These are phyloP conservation scores for Danaus plexippus DNA, from an alignment of 1,140 invertebrate genomes.

Conservation along the genomic window DNA sequence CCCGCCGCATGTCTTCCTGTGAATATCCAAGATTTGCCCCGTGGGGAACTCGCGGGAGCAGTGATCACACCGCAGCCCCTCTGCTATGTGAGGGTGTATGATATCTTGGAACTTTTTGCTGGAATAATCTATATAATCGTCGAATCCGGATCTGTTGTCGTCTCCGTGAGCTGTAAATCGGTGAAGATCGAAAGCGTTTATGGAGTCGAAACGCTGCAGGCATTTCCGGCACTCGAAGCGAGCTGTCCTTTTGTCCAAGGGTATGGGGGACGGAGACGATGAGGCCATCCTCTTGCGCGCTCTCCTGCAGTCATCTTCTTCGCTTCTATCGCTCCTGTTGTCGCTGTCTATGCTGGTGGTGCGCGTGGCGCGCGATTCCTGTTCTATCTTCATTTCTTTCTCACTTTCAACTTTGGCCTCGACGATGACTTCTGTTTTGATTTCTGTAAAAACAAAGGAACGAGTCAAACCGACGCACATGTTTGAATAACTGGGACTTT, in stretches of 20 bases:
- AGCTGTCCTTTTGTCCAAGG: constrained; percentile 81
- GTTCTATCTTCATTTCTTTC: constrained; percentile 48
- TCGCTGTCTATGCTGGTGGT: constrained; percentile 63
- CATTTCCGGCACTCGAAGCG: constrained; percentile 81
- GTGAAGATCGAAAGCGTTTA: constrained; percentile 79
- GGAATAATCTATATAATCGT: constrained; percentile 86
- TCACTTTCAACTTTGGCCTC: constrained; percentile 57
- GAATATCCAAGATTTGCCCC: constrained; percentile 78
- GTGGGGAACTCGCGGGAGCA: constrained; percentile 84
- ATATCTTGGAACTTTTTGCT: constrained; percentile 84
- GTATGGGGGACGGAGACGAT: constrained; percentile 68
- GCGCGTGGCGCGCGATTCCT: constrained; percentile 38
- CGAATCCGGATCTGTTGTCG: constrained; percentile 75
- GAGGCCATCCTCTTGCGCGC: constrained; percentile 62
- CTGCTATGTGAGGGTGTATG: constrained; percentile 76
- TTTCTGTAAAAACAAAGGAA: constrained; percentile 65
- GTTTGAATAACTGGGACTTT: constrained; percentile 63
- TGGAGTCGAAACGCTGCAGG: constrained; percentile 78
- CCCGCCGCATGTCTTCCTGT: constrained; percentile 73
- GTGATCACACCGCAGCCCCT: constrained; percentile 76
- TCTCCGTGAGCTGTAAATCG: constrained; percentile 73
- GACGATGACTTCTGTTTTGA: constrained; percentile 64
- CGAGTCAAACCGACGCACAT: constrained; percentile 48
- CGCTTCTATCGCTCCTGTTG: constrained; percentile 62
- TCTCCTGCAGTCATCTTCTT: constrained; percentile 62